Evolutionary conservation across 2,888 invertebrate species (phyloP).

Genomic region (Drosophila setosimentum): DNA sequence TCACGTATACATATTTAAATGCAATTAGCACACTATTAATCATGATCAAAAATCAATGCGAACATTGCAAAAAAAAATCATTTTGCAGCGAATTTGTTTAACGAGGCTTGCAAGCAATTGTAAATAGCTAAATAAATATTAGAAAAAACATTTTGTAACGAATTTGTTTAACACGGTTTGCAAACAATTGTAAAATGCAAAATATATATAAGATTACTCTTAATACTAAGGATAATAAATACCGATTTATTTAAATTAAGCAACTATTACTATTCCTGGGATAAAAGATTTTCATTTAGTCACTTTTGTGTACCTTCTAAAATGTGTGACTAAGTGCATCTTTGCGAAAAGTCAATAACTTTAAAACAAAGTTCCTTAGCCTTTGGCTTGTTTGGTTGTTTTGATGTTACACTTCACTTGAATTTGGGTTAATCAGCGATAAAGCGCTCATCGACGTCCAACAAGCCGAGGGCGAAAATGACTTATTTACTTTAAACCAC

Average conservation of each 20-base stretch:
- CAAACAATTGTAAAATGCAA: background rate
- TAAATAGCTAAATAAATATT: background rate
- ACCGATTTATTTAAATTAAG: background rate
- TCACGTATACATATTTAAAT: conserved; percentile 17
- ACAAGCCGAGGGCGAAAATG: conserved; percentile 50
- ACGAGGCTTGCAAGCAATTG: background rate
- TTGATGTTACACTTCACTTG: conserved; percentile 42
- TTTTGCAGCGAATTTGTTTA: conserved; percentile 22
- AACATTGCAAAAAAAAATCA: background rate
- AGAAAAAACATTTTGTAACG: background rate
- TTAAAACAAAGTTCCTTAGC: conserved; percentile 62
- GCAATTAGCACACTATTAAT: conserved; percentile 70
- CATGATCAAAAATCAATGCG: conserved; percentile 44
- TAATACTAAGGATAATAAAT: background rate
- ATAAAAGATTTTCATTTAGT: background rate
- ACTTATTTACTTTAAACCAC: conserved; percentile 29
- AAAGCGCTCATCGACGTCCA: conserved; percentile 69
- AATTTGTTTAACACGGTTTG: background rate
- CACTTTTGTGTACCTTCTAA: background rate
- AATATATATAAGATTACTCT: background rate
- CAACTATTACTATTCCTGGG: background rate
- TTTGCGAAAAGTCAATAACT: conserved; percentile 63
- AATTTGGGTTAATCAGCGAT: conserved; percentile 77
- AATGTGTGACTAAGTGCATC: conserved; percentile 12
- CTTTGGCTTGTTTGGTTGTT: conserved; percentile 50